Evolutionary conservation across 1,140 invertebrate species (phyloP).

Genomic region (Argopecten irradians): DNA sequence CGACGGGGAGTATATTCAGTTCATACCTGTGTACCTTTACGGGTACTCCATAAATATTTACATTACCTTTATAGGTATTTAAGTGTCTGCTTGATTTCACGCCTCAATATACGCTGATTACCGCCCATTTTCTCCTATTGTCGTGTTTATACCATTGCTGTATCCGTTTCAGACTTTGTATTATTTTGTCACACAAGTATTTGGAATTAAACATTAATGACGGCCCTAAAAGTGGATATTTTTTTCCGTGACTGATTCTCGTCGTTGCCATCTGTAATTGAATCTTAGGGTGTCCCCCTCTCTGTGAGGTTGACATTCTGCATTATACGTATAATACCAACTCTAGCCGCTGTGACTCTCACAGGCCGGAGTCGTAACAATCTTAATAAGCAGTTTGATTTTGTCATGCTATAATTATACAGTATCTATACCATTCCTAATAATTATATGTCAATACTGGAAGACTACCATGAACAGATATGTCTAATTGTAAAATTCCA

Average conservation of each 20-base stretch:
- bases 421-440: not conserved
- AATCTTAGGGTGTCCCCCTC: not conserved
- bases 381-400: not conserved
- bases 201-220: not conserved
- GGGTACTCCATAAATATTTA: not conserved
- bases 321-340: not conserved
- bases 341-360: not conserved
- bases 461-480: too few relatives aligned
- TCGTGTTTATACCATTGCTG: not conserved
- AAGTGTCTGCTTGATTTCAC: not conserved
- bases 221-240: not conserved
- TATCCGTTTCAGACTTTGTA: not conserved
- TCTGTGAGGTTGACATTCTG: not conserved
- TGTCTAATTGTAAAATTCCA: too few relatives aligned
- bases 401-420: not conserved
- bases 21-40: not conserved
- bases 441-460: not conserved
- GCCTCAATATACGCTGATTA: not conserved
- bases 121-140: not conserved
- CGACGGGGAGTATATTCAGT: not conserved
- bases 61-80: conserved; percentile 12
- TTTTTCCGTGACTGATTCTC: not conserved
- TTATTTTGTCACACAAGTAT: not conserved
- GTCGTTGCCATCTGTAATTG: not conserved
- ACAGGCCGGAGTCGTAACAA: not conserved